Conservation (phyloP, 1,140 invertebrate species). For the Bemisia tabaci region DNA sequence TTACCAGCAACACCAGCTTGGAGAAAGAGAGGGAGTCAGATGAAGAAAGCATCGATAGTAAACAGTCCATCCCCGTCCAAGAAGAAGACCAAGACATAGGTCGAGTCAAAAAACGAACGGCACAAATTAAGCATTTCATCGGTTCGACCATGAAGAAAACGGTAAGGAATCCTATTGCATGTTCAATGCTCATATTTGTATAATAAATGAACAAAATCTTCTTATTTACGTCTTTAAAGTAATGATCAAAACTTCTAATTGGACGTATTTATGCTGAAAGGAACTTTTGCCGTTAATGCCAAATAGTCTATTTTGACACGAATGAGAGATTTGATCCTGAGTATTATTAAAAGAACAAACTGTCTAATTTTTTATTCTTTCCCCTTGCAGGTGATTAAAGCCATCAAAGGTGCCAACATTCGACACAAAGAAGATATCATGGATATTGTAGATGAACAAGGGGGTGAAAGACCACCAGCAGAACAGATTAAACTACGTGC, state of each 20-base stretch:
- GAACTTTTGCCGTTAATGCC: no score
- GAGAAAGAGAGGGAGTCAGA: constrained; percentile 67
- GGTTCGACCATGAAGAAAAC: constrained; percentile 77
- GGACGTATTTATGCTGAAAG: no score
- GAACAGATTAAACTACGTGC: constrained; percentile 87
- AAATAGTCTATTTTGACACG: no score
- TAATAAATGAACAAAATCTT: no score
- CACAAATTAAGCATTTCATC: constrained; percentile 67
- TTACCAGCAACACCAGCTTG: constrained; percentile 57
- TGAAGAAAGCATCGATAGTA: constrained; percentile 68
- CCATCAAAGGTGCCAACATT: constrained; percentile 46
- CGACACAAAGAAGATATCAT: constrained; percentile 72
- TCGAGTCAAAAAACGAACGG: constrained; percentile 38
- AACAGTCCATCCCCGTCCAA: constrained; percentile 46
- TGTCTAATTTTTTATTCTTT: no score
- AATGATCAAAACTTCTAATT: no score
- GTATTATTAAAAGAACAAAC: no score
- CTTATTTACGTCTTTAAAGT: no score
- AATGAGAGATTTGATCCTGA: no score
- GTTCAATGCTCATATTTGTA: no score
- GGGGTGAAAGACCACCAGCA: constrained; percentile 19
- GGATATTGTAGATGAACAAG: constrained; percentile 70
- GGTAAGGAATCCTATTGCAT: constrained; percentile 79
- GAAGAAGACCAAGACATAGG: constrained; percentile 33
- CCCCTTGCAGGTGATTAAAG: no score